These are phyloP conservation scores for Sthenelais limicola DNA, from an alignment of 2,888 invertebrate genomes.

Conservation along the genomic window DNA sequence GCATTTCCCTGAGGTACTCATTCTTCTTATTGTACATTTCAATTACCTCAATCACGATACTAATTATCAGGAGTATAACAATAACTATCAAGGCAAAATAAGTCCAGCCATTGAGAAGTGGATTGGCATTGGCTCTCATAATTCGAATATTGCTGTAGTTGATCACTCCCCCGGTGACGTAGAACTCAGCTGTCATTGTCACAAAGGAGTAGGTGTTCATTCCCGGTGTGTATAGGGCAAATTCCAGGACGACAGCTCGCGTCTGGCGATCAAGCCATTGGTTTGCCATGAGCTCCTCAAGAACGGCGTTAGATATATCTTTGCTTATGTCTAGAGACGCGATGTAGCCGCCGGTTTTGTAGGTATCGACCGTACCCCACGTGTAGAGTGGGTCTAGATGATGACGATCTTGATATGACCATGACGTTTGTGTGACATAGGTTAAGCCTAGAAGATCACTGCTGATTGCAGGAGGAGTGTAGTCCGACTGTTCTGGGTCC, in stretches of 20 bases:
- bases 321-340: conserved; percentile 14
- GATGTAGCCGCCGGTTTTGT: conserved; percentile 12
- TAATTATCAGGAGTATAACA: background rate
- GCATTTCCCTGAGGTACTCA: background rate
- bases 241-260: conserved; percentile 38
- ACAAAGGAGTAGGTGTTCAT: conserved; percentile 8
- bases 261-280: conserved; percentile 35
- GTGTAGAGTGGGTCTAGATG: background rate
- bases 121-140: background rate
- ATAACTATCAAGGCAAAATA: background rate
- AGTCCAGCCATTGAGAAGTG: background rate
- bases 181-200: conserved; percentile 18
- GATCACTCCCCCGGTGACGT: background rate
- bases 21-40: background rate
- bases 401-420: conserved; percentile 1
- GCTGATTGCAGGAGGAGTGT: background rate
- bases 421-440: conserved; percentile 8
- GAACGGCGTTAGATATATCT: background rate
- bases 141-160: conserved; percentile 9
- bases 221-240: conserved; percentile 12
- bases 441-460: conserved; percentile 3
- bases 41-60: background rate
- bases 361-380: background rate
- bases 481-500: background rate
- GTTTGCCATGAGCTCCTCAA: conserved; percentile 18